Percentiles rank a stretch among this genome's conserved stretches.
Conservation (phyloP, 1,140 invertebrate genomes). For the Babylonia areolata region DNA sequence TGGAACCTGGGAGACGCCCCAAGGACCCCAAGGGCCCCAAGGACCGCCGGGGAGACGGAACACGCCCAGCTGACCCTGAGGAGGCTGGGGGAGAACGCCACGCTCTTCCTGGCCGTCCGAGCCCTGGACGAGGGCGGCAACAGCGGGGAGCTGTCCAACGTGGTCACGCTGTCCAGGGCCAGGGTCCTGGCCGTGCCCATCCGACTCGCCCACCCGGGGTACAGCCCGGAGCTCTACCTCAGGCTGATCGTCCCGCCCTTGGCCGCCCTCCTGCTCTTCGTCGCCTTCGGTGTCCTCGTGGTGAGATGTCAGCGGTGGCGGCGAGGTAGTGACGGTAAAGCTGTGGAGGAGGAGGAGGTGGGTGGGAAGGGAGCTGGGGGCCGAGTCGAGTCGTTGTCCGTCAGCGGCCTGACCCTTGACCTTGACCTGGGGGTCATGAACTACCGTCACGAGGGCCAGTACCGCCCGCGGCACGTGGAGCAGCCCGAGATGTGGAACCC, state of each 20-base stretch:
- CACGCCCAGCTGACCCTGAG: constrained; percentile 3
- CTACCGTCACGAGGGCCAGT: constrained; percentile 51
- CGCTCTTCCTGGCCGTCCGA: constrained; percentile 40
- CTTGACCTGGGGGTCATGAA: constrained; percentile 45
- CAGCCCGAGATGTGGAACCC: constrained; percentile 46
- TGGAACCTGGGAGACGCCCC: not conserved
- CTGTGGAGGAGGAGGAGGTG: not conserved
- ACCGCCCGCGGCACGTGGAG: constrained; percentile 37
- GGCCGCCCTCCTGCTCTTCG: constrained; percentile 29
- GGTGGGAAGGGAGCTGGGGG: not conserved
- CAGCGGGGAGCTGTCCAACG: constrained; percentile 46
- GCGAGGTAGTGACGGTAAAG: too few relatives aligned
- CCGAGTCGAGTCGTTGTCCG: too few relatives aligned
- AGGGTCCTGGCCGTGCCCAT: constrained; percentile 37
- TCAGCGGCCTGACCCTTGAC: constrained; percentile 1
- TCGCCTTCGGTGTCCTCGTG: constrained; percentile 28
- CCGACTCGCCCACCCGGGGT: not conserved
- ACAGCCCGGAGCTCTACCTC: constrained; percentile 29
- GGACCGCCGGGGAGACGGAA: constrained; percentile 30
- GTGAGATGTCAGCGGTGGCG: constrained; percentile 13
- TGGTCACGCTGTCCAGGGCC: constrained; percentile 47
- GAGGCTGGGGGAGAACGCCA: constrained; percentile 24
- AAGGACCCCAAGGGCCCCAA: too few relatives aligned
- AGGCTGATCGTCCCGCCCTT: constrained; percentile 32
- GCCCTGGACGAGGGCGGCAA: constrained; percentile 46